Conservation (phyloP, 1,140 invertebrate species). For the Lepeophtheirus salmonis region DNA sequence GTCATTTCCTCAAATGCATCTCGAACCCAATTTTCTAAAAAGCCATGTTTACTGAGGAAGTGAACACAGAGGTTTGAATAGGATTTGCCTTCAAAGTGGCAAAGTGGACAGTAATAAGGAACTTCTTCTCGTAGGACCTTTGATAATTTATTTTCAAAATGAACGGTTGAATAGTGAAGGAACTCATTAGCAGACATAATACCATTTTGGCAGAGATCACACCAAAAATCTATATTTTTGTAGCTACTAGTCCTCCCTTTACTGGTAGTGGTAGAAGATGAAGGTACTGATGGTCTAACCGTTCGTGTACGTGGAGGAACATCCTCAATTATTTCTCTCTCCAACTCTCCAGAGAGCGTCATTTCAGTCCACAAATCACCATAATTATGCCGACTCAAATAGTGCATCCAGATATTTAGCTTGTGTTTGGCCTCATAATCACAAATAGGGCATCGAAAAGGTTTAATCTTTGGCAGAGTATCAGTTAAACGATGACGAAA, state of each 20-base stretch:
- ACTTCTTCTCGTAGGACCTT: background rate
- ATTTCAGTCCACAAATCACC: slow-evolving; percentile 2
- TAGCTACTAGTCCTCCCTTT: too few species aligned
- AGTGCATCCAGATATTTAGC: slow-evolving; percentile 13
- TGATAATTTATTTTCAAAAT: slow-evolving; percentile 12
- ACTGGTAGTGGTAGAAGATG: background rate
- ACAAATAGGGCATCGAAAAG: slow-evolving; percentile 11
- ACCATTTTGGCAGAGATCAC: slow-evolving; percentile 4
- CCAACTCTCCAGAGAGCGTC: background rate
- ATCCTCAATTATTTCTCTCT: background rate
- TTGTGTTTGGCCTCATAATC: slow-evolving; percentile 9
- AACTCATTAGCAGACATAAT: background rate
- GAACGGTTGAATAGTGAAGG: slow-evolving; percentile 8
- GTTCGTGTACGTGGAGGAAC: background rate
- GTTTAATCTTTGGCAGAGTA: background rate
- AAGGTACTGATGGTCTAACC: background rate
- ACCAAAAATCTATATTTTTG: slow-evolving; percentile 6
- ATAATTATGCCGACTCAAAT: slow-evolving; percentile 10
- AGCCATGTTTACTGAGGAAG: slow-evolving; percentile 8
- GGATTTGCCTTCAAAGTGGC: slow-evolving; percentile 5
- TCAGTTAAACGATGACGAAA: background rate
- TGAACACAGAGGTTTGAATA: slow-evolving; percentile 8
- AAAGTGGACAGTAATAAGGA: slow-evolving; percentile 4
- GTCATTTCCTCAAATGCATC: background rate
- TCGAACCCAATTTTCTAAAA: slow-evolving; percentile 9